Percentiles rank a stretch among this genome's conserved stretches.
phyloP scores from a whole-genome alignment of 2,797 vertebrate species.

The Otus scops region DNA sequence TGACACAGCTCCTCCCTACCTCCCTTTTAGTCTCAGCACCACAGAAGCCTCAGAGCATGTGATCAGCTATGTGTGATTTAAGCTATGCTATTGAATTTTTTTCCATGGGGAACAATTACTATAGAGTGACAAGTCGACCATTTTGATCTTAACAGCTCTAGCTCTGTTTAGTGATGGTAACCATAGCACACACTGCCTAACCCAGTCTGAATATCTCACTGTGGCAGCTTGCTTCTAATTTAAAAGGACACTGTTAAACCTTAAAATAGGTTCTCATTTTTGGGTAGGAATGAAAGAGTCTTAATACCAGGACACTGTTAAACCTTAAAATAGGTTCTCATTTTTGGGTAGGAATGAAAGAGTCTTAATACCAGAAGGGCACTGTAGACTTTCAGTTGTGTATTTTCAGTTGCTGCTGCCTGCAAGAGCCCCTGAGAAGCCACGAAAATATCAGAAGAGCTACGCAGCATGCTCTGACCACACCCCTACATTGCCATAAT shows the following conservation, averaged over 20 bases:
- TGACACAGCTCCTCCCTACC: neutral
- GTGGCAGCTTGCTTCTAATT: neutral
- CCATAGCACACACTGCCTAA: neutral
- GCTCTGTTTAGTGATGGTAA: conserved; percentile 24
- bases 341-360: neutral
- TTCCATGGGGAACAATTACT: conserved; percentile 38
- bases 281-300: neutral
- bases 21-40: neutral
- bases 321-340: neutral
- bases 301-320: neutral
- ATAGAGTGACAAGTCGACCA: conserved; percentile 45
- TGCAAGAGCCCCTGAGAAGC: neutral
- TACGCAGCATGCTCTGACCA: conserved; percentile 5
- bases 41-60: conserved; percentile 2
- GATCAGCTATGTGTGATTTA: conserved; percentile 12
- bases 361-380: neutral
- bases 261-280: conserved; percentile 10
- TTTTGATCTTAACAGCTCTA: conserved; percentile 39
- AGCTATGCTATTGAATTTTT: conserved; percentile 40
- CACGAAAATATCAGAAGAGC: neutral
- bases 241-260: neutral
- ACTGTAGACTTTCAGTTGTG: neutral
- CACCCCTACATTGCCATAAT: conserved; percentile 35
- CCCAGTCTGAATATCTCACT: neutral
- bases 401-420: conserved; percentile 1